Conservation (phyloP, 1,140 invertebrate genomes). For the Mactra quadrangularis region DNA sequence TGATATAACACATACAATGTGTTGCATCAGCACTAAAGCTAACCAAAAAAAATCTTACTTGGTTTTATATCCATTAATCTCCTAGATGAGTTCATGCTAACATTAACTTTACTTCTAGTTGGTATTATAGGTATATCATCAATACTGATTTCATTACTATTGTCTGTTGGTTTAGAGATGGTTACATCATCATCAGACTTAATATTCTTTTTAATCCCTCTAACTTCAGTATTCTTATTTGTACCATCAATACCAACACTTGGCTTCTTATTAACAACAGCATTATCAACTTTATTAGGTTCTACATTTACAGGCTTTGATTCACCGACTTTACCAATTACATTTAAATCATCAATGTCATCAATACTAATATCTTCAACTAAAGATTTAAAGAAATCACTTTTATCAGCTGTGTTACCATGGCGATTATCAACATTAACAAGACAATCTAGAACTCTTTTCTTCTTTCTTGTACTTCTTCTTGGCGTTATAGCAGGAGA, state of each 20-base stretch:
- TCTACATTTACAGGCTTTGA: no score
- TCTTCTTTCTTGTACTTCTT: slow-evolving; percentile 24
- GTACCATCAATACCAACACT: no score
- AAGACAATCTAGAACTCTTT: slow-evolving; percentile 13
- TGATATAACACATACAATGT: no score
- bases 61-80: slow-evolving; percentile 1
- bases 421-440: not conserved
- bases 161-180: not conserved
- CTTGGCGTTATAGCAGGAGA: not conserved
- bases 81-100: no score
- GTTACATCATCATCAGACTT: not conserved
- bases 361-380: slow-evolving; percentile 45
- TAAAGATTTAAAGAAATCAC: slow-evolving; percentile 58
- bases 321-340: slow-evolving; percentile 27
- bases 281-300: no score
- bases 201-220: not conserved
- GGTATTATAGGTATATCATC: slow-evolving; percentile 23
- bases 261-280: no score
- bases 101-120: not conserved
- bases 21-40: no score
- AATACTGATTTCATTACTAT: not conserved
- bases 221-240: no score
- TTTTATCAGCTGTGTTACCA: slow-evolving; percentile 10
- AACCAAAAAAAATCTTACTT: slow-evolving; percentile 6
- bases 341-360: slow-evolving; percentile 25